Evolutionary conservation across 1,140 invertebrate species (phyloP).

Genomic region (Drosophila sp.): DNA sequence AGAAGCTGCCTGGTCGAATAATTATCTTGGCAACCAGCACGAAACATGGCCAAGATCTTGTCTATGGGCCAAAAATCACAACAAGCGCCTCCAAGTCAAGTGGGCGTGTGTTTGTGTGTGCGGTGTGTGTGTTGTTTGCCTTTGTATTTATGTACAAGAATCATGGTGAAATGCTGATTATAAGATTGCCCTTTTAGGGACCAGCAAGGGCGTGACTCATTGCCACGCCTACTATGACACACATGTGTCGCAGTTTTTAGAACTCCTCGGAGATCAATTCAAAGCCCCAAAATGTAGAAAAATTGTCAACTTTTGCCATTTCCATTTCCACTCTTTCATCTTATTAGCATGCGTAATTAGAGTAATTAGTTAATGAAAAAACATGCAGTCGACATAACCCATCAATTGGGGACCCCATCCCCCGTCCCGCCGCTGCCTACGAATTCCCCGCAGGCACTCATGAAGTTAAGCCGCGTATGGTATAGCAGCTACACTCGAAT

Average conservation of each 20-base stretch:
- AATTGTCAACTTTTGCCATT: constrained; percentile 35
- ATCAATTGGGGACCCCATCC: neutral
- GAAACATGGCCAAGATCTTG: constrained; percentile 39
- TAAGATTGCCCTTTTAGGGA: constrained; percentile 59
- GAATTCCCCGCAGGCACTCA: constrained; percentile 9
- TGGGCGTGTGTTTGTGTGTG: constrained; percentile 20
- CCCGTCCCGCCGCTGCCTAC: neutral
- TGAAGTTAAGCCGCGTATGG: constrained; percentile 26
- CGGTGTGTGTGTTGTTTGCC: constrained; percentile 24
- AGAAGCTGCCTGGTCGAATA: constrained; percentile 54
- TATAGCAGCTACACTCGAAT: constrained; percentile 44
- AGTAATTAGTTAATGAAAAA: constrained; percentile 52
- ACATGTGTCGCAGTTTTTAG: constrained; percentile 45
- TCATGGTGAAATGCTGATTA: constrained; percentile 80
- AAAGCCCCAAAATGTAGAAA: constrained; percentile 28
- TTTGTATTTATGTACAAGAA: constrained; percentile 63
- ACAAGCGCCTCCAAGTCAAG: constrained; percentile 31
- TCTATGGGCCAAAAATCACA: constrained; percentile 55
- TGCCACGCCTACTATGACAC: constrained; percentile 35
- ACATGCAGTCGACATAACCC: constrained; percentile 10
- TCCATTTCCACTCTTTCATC: constrained; percentile 19
- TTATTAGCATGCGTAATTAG: constrained; percentile 45
- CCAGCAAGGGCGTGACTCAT: constrained; percentile 35
- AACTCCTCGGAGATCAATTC: constrained; percentile 48
- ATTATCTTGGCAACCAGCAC: constrained; percentile 60